Evolutionary conservation across 1,140 invertebrate species (phyloP), one percentile per base, ranked within the genome.

Genomic region (Bemisia tabaci): DNA sequence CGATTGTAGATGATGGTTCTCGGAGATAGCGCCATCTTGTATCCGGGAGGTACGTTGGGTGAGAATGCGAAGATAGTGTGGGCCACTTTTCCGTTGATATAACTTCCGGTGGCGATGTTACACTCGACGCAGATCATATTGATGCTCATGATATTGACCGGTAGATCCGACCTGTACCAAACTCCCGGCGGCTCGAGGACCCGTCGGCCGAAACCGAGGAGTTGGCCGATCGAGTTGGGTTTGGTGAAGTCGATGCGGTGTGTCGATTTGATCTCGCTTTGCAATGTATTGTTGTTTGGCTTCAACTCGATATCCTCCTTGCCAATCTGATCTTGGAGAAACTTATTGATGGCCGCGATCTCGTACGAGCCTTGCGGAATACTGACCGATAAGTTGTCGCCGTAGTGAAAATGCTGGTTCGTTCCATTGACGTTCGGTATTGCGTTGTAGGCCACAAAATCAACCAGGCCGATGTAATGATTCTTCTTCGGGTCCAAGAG

Each of bases 1-100:
- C 69, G 73, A 65, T 74, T 66, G 71, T 76, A 77, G 68, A 76
- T 77, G 48, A 75, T 69, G 33, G 73, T 70, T 12, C n/a, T 26
- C 17, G 72, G 71, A 33, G 59, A 66, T 73, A 76, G 72, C 12
- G 70, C 65, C 24, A 74, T 72, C 71, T 73, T 73, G 70, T 71
- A 72, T 24, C 70, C 73, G 26, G 71, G 68, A 39, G 68, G 60
- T 22, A 73, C 71, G 48, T 58, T n/a, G n/a, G 68, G 48, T 58
- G 70, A 70, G 71, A 68, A 70, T 67, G 70, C 64, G 22, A 66
- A 64, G 67, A 73, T 67, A 12, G 59, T 70, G 33, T 70, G 62
- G 1, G 67, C 68, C 59, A 39, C 21, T 22, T 67, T 62, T 22
- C 67, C 58, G 62, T 72, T 67, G 9, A 70, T 67, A 33, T 68